Evolutionary conservation across 92 coral and sea anemone species (phyloP), one percentile per base, ranked within the genome.

Genomic region (Porites evermanni): DNA sequence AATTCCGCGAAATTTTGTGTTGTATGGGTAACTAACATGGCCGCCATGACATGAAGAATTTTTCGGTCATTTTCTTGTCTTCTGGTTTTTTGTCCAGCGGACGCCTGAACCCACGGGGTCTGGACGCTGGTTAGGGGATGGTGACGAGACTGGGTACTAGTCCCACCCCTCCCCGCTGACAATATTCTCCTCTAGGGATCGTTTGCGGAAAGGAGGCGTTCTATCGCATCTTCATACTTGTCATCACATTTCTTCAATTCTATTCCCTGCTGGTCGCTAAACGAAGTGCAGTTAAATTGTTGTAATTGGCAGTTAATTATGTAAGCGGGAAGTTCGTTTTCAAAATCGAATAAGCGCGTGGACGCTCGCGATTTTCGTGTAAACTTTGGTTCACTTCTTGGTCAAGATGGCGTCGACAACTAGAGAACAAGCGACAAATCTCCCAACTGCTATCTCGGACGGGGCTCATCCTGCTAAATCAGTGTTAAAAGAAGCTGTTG

Each of bases 401-500:
- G 16, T 50, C 53, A 75, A 74, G 64, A 77, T 77, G 88, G 88
- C 88, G 70, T 11, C 88, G 38, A 75, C 32, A 29, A 29, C 83
- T 1, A 56, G 53, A 53, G 83, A 68, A 53, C 81, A 53, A n/a
- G 21, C 82, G 50, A 3, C 72, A 23, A 74, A 74, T 72, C 52
- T 56, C 14, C 82, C 79, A 12, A 78, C 67, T 18, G 77, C 76
- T 54, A 38, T 4, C 47, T 19, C 79, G 52, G 90, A 86, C 12
- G 89, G 92, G 16, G 66, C 83, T 51, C 93, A 90, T 80, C 93
- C 93, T 26, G 90, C 90, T 5, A 94, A 94, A 84, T 92, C 95
- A 16, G 98, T 94, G 67, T 83, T 94, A 29, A 94, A 94, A 91
- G 98, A 94, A 90, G 98, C 98, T 32, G 97, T 95, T 64, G 97